Evolutionary conservation across 1,140 invertebrate genomes (phyloP).

Genomic region (Pseudomyrmex flavicornis): DNA sequence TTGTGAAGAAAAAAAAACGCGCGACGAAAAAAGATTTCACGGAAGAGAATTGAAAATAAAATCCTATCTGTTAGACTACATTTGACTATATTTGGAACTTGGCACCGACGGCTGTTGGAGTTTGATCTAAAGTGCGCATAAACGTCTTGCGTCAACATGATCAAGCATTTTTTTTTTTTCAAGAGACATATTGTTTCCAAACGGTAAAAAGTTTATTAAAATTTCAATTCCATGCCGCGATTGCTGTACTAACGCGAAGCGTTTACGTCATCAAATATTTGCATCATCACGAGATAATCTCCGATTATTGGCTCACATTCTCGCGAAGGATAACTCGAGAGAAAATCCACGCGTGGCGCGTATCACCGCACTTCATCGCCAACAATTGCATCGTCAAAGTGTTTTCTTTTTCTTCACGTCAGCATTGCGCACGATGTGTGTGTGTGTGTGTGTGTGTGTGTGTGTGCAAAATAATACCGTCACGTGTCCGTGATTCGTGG

Average conservation of each 20-base stretch:
- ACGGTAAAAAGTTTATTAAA: neutral
- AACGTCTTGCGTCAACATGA: neutral
- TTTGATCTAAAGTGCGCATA: neutral
- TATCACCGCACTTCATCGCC: neutral
- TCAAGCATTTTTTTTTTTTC: slow-evolving; percentile 6
- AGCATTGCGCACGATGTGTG: neutral
- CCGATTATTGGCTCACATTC: neutral
- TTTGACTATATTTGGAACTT: slow-evolving; percentile 18
- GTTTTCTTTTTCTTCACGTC: neutral
- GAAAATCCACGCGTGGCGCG: neutral
- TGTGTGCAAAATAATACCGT: slow-evolving; percentile 10
- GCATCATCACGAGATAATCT: no score
- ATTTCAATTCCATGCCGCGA: neutral
- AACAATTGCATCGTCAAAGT: neutral
- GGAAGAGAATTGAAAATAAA: neutral
- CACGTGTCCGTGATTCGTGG: neutral
- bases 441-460: no score
- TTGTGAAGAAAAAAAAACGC: neutral
- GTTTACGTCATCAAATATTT: no score
- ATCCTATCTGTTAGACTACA: neutral
- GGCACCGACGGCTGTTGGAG: neutral
- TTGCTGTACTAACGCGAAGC: no score
- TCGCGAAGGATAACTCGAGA: slow-evolving; percentile 5
- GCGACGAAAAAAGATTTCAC: neutral
- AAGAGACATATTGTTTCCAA: neutral